Evolutionary conservation across 2,888 invertebrate species (phyloP).

Genomic region (Allophyes oxyacanthae): DNA sequence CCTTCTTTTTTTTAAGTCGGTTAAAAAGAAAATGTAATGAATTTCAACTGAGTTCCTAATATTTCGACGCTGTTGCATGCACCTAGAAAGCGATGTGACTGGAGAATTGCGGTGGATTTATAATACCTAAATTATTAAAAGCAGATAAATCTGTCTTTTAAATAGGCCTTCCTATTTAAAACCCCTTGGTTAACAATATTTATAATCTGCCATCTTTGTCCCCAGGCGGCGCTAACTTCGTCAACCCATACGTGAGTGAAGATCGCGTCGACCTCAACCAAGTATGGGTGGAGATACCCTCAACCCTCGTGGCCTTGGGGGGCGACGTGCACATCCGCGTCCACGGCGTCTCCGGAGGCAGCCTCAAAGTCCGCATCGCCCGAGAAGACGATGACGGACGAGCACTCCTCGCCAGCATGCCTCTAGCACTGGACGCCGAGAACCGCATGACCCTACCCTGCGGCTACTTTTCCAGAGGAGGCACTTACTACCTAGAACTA

Average conservation of each 20-base stretch:
- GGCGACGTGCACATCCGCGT: conserved; percentile 94
- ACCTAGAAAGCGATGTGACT: too few species aligned
- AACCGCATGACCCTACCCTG: conserved; percentile 90
- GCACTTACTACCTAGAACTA: conserved; percentile 87
- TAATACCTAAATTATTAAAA: too few species aligned
- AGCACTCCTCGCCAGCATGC: conserved; percentile 79
- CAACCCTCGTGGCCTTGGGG: conserved; percentile 93
- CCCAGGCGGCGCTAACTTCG: conserved; percentile 79
- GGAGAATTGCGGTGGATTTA: too few species aligned
- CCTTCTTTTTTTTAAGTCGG: too few species aligned
- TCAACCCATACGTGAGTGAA: conserved; percentile 79
- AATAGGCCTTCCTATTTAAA: too few species aligned
- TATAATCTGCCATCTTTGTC: conserved; percentile 28
- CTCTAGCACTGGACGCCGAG: conserved; percentile 85
- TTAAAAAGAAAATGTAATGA: too few species aligned
- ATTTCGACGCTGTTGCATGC: too few species aligned
- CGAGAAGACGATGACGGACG: conserved; percentile 85
- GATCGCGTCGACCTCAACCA: conserved; percentile 78
- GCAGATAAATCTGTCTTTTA: too few species aligned
- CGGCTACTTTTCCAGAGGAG: conserved; percentile 93
- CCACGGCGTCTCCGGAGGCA: conserved; percentile 82
- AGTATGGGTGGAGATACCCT: conserved; percentile 92
- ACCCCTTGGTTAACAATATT: too few species aligned
- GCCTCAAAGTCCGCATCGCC: conserved; percentile 81
- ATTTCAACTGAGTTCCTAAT: too few species aligned